phyloP scores from a whole-genome alignment of 2,888 invertebrate species.

The Dusona sp. region DNA sequence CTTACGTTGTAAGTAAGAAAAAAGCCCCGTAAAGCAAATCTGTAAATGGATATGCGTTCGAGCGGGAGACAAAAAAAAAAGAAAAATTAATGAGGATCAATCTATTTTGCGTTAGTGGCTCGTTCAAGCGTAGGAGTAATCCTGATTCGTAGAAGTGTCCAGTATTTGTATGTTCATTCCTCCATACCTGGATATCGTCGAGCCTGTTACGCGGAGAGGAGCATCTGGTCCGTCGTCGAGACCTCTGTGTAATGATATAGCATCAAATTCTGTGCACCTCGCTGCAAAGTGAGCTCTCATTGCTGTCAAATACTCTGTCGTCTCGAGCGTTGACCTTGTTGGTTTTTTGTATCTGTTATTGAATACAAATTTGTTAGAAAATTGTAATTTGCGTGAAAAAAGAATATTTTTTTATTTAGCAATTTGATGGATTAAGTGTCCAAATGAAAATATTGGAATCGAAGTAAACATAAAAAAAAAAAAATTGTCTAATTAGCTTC shows the following conservation, averaged over 20 bases:
- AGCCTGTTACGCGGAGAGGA: slow-evolving; percentile 83
- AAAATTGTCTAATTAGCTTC: not conserved
- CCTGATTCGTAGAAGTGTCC: slow-evolving; percentile 48
- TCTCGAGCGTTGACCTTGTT: slow-evolving; percentile 89
- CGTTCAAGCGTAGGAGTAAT: slow-evolving; percentile 54
- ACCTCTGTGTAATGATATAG: slow-evolving; percentile 92
- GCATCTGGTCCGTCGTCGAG: slow-evolving; percentile 88
- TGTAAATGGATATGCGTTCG: slow-evolving; percentile 11
- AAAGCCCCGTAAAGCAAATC: slow-evolving; percentile 33
- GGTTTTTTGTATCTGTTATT: slow-evolving; percentile 90
- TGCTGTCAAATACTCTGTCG: slow-evolving; percentile 90
- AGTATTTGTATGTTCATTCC: slow-evolving; percentile 52
- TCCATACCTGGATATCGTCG: slow-evolving; percentile 86
- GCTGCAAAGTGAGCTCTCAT: slow-evolving; percentile 85
- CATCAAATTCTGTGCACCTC: slow-evolving; percentile 86
- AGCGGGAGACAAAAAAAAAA: not conserved
- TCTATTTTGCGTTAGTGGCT: slow-evolving; percentile 49
- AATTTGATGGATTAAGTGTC: not conserved
- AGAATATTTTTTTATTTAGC: not conserved
- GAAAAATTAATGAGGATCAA: slow-evolving; percentile 24
- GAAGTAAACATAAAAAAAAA: not conserved
- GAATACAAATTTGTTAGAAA: not conserved
- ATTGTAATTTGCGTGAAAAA: slow-evolving; percentile 31
- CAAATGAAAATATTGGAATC: not conserved
- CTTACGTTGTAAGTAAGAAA: slow-evolving; percentile 7